A percentile compares a stretch with the other conserved stretches of the same genome.
These are phyloP conservation scores for Stictocephala bisonia DNA, from an alignment of 2,888 invertebrate species.

Conservation along the genomic window DNA sequence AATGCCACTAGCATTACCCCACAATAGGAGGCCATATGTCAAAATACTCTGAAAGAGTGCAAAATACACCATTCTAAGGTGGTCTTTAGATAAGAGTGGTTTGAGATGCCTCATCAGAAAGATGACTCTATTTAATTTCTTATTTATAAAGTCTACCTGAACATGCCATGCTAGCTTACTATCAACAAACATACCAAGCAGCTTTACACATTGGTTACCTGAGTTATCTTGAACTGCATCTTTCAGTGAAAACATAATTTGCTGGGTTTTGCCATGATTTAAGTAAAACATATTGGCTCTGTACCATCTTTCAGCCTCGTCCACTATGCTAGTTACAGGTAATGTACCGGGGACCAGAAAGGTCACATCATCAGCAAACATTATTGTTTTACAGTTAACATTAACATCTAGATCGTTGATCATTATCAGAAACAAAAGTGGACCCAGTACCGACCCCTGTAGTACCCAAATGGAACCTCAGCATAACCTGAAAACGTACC, in stretches of 20 bases:
- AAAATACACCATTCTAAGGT: slow-evolving; percentile 6
- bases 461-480: slow-evolving; percentile 28
- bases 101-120: too few relatives aligned
- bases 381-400: too few relatives aligned
- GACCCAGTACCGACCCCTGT: slow-evolving; percentile 27
- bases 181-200: not conserved
- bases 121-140: not conserved
- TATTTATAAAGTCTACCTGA: not conserved
- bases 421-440: too few relatives aligned
- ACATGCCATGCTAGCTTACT: not conserved
- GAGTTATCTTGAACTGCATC: not conserved
- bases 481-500: not conserved
- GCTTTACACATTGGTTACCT: not conserved
- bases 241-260: not conserved
- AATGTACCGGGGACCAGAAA: too few relatives aligned
- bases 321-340: too few relatives aligned
- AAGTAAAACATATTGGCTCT: not conserved
- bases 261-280: slow-evolving; percentile 1
- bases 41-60: not conserved
- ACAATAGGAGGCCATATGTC: slow-evolving; percentile 1
- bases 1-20: not conserved
- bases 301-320: not conserved
- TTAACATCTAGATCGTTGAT: too few relatives aligned
- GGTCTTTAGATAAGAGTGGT: too few relatives aligned
- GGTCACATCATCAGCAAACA: too few relatives aligned